Evolutionary conservation across 2,888 invertebrate species (phyloP).

Genomic region (Acanthopleura granulata): DNA sequence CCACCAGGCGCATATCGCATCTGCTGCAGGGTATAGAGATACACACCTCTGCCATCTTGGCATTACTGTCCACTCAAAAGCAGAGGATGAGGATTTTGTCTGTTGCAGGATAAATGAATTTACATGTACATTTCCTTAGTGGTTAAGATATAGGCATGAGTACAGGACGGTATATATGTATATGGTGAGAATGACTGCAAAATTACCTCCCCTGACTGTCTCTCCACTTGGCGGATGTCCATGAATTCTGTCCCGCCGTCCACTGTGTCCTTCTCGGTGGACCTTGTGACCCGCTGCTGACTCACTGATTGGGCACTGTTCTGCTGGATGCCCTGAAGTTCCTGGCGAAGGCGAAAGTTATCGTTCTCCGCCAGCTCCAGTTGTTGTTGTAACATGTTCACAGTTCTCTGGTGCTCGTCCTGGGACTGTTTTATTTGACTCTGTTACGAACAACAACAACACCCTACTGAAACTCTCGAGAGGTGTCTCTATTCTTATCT

Average conservation of each 20-base stretch:
- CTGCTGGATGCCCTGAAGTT: slow-evolving; percentile 46
- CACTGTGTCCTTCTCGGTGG: not conserved
- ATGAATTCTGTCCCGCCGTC: slow-evolving; percentile 19
- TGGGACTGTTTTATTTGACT: slow-evolving; percentile 70
- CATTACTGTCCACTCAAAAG: too few relatives aligned
- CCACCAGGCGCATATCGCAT: too few relatives aligned
- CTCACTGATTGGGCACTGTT: not conserved
- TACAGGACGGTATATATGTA: too few relatives aligned
- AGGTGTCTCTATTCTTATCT: too few relatives aligned
- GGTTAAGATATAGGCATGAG: too few relatives aligned
- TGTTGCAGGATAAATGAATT: too few relatives aligned
- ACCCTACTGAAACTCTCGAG: too few relatives aligned
- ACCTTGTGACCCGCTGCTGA: not conserved
- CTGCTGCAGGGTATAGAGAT: too few relatives aligned
- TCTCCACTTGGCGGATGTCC: slow-evolving; percentile 52
- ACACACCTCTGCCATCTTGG: too few relatives aligned
- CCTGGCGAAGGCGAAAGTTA: slow-evolving; percentile 60
- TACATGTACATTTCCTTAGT: too few relatives aligned
- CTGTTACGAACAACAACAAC: slow-evolving; percentile 49
- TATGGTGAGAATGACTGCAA: not conserved
- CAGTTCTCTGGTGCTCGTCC: slow-evolving; percentile 64
- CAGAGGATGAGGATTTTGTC: too few relatives aligned
- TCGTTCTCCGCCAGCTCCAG: slow-evolving; percentile 68
- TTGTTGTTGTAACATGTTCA: slow-evolving; percentile 69
- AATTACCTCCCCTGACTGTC: slow-evolving; percentile 53